These are phyloP conservation scores for Anguilla rostrata DNA, from an alignment of 2,113 vertebrate genomes.

Conservation along the genomic window DNA sequence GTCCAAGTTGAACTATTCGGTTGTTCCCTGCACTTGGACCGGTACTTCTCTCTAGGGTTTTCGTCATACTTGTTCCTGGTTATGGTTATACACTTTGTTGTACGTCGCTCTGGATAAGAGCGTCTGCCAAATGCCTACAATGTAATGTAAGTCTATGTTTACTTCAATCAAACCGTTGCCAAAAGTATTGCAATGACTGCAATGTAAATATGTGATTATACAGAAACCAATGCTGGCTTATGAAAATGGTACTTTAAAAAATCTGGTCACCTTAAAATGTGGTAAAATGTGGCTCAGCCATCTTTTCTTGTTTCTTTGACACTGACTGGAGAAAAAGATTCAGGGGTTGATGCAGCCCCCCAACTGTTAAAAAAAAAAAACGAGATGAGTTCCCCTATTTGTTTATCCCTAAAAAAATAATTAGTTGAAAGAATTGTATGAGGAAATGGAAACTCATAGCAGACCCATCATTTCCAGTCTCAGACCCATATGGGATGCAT, in stretches of 20 bases:
- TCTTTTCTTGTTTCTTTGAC: constrained; percentile 5
- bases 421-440: constrained; percentile 42
- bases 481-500: constrained; percentile 9
- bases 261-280: neutral
- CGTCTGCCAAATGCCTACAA: no score
- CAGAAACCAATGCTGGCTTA: neutral
- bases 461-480: constrained; percentile 43
- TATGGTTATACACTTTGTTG: no score
- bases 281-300: neutral
- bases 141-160: no score
- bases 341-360: neutral
- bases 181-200: no score
- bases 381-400: constrained; percentile 47
- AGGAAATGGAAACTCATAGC: constrained; percentile 50
- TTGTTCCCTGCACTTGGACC: no score
- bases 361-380: constrained; percentile 28
- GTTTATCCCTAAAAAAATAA: constrained; percentile 40
- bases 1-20: no score
- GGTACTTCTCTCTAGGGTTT: no score
- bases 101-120: no score
- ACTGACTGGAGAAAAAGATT: constrained; percentile 15
- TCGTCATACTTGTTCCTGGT: no score
- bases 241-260: neutral
- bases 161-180: no score
- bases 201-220: neutral